phyloP scores from a whole-genome alignment of 2,797 vertebrate genomes.

The Sus cebifrons region DNA sequence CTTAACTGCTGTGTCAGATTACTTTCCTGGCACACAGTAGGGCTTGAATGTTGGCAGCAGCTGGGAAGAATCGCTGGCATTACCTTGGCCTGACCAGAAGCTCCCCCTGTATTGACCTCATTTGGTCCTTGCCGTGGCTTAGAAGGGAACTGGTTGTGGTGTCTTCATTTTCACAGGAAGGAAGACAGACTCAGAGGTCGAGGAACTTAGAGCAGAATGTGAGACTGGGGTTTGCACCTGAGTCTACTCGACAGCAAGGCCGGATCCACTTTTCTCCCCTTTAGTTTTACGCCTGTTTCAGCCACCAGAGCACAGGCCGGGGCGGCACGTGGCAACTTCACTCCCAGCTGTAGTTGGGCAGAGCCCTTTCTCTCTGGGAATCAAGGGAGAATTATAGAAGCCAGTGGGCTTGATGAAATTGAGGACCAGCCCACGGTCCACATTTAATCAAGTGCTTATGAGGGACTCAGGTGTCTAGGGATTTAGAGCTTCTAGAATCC shows the following conservation, averaged over 20 bases:
- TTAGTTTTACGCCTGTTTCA: rapidly evolving
- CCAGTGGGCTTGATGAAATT: not conserved
- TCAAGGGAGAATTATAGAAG: not conserved
- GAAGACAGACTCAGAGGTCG: not conserved
- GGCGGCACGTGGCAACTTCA: not conserved
- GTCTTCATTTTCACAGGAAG: not conserved
- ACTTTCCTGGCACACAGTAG: not conserved
- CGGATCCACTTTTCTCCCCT: not conserved
- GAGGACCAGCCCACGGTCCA: not conserved
- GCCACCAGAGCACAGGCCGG: not conserved
- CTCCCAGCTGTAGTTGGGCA: not conserved
- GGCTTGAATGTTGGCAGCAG: not conserved
- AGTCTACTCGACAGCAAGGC: not conserved
- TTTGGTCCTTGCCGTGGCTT: not conserved
- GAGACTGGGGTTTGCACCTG: not conserved
- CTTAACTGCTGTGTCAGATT: not conserved
- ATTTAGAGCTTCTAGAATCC: not conserved
- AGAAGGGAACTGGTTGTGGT: not conserved
- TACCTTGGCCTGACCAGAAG: no score
- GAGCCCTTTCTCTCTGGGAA: not conserved
- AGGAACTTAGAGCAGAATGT: not conserved
- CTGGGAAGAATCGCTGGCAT: not conserved
- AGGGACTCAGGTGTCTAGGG: not conserved
- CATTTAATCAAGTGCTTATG: not conserved
- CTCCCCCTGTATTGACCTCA: no score